Conservation (phyloP, 2,888 invertebrate species). For the Ferdinandea cuprea region DNA sequence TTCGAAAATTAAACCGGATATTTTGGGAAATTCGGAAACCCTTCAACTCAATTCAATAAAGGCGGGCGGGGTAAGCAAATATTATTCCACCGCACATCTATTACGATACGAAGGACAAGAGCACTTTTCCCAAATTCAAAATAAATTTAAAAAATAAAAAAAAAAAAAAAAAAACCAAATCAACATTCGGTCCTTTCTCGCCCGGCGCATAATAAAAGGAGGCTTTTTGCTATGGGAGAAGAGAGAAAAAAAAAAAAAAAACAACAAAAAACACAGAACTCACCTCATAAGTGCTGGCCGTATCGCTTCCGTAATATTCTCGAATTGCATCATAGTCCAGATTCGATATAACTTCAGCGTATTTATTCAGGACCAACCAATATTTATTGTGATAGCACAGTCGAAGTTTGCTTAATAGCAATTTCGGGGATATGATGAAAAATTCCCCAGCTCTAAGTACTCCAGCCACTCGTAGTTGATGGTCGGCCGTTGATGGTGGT, state of each 20-base stretch:
- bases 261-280: constrained; percentile 67
- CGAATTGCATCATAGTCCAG: constrained; percentile 82
- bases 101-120: constrained; percentile 43
- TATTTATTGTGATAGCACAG: constrained; percentile 83
- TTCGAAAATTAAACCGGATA: constrained; percentile 38
- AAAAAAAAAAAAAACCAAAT: too few relatives aligned
- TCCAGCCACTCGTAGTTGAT: constrained; percentile 50
- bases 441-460: constrained; percentile 71
- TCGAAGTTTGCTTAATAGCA: constrained; percentile 82
- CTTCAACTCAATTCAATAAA: constrained; percentile 25
- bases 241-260: constrained; percentile 10
- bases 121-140: constrained; percentile 66
- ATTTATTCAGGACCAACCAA: constrained; percentile 84
- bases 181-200: constrained; percentile 5
- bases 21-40: constrained; percentile 38
- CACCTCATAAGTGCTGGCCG: constrained; percentile 82
- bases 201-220: constrained; percentile 53
- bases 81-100: constrained; percentile 36
- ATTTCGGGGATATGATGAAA: constrained; percentile 81
- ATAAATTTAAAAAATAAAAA: constrained; percentile 70
- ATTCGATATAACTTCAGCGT: constrained; percentile 83
- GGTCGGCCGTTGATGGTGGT: constrained; percentile 72
- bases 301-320: constrained; percentile 80
- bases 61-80: constrained; percentile 48
- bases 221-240: not conserved